A percentile compares a stretch with the other conserved stretches of the same genome.
These are phyloP conservation scores for Eumaeus atala DNA, from an alignment of 1,140 invertebrate genomes.

Conservation along the genomic window DNA sequence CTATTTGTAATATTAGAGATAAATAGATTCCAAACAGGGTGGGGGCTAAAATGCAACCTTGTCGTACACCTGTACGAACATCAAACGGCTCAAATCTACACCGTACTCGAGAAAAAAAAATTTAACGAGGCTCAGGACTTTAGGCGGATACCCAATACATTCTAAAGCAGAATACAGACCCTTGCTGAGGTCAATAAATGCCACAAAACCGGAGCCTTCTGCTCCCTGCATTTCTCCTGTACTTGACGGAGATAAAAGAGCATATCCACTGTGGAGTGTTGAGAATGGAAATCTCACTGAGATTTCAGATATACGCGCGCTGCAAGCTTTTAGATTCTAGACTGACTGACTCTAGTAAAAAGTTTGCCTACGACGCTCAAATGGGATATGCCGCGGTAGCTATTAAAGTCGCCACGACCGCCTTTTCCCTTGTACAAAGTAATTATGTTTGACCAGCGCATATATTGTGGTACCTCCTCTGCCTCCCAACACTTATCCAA, in stretches of 20 bases:
- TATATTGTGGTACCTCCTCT: conserved; percentile 15
- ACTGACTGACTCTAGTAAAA: not conserved
- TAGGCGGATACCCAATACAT: conserved; percentile 19
- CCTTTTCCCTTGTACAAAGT: conserved; percentile 20
- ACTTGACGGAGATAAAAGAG: not conserved
- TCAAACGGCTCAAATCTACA: too few species aligned
- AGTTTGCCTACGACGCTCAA: too few species aligned
- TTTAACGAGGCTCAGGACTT: conserved; percentile 9
- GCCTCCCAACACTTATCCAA: conserved; percentile 8
- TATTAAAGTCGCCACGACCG: conserved; percentile 1
- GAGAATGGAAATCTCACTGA: conserved; percentile 11
- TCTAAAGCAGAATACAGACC: conserved; percentile 11
- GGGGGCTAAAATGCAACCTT: too few species aligned
- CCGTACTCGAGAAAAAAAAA: too few species aligned
- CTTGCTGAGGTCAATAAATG: conserved; percentile 15
- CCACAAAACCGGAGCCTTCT: conserved; percentile 8
- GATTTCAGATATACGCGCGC: conserved; percentile 12
- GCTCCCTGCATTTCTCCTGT: conserved; percentile 19
- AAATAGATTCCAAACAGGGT: too few species aligned
- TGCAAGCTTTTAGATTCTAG: conserved; percentile 14
- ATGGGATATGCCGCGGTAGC: conserved; percentile 7
- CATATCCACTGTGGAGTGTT: too few species aligned
- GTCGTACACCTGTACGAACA: too few species aligned
- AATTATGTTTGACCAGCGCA: conserved; percentile 19
- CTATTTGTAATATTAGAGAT: too few species aligned